These are phyloP conservation scores for Micromesistius poutassou DNA, from an alignment of 2,797 vertebrate species.

Conservation along the genomic window DNA sequence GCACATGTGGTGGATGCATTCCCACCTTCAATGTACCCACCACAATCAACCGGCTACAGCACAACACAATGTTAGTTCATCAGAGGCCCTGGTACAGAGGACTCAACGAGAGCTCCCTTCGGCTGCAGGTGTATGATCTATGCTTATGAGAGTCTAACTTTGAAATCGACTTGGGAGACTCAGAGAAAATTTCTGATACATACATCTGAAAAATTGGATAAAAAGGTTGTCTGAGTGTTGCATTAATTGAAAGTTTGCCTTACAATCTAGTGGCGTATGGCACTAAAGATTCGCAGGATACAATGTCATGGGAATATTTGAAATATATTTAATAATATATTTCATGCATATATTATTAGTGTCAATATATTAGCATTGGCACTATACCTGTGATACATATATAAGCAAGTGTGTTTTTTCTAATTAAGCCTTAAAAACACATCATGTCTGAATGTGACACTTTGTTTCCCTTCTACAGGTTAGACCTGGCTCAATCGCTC, in stretches of 20 bases:
- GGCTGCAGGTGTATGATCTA: constrained; percentile 49
- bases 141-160: not conserved
- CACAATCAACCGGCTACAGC: not conserved
- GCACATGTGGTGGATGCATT: constrained; percentile 70
- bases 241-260: too few species aligned
- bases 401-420: not conserved
- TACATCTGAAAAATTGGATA: not conserved
- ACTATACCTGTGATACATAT: not conserved
- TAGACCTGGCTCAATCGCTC: constrained; percentile 92
- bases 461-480: constrained; percentile 68
- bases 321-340: not conserved
- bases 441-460: not conserved
- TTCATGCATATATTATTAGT: not conserved
- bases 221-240: too few species aligned
- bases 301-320: too few species aligned
- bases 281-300: not conserved
- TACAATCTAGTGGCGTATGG: not conserved
- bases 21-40: constrained; percentile 31
- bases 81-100: constrained; percentile 28
- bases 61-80: constrained; percentile 34
- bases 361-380: not conserved
- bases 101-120: constrained; percentile 30
- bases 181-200: not conserved
- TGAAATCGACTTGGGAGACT: too few species aligned
- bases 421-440: not conserved